Percentiles rank a stretch among this genome's conserved stretches.
These are phyloP conservation scores for Ceyx cyanopectus DNA, from an alignment of 2,113 vertebrate genomes.

Conservation along the genomic window DNA sequence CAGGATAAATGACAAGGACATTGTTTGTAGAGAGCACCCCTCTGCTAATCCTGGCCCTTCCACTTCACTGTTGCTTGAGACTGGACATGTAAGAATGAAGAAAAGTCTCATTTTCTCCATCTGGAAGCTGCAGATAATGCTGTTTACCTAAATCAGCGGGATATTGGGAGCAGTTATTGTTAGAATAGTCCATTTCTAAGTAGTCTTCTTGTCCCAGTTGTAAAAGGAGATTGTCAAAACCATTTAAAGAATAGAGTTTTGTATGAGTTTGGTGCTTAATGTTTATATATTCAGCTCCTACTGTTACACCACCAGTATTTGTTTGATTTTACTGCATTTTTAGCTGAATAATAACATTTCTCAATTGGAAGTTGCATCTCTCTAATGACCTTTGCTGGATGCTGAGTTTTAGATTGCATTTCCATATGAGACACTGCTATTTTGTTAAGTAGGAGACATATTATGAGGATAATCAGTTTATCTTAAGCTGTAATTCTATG, in stretches of 20 bases:
- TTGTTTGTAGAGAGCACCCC: background rate
- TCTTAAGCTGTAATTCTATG: conserved; percentile 62
- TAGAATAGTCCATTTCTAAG: background rate
- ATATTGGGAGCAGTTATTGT: background rate
- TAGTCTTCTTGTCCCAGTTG: background rate
- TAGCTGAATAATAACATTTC: background rate
- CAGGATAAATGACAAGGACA: background rate
- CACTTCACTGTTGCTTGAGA: background rate
- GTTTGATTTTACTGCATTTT: conserved; percentile 1
- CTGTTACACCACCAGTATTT: background rate
- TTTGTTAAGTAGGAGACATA: conserved; percentile 55
- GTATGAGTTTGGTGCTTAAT: background rate
- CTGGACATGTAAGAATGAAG: background rate
- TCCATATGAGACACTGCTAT: conserved; percentile 57
- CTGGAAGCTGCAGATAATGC: background rate
- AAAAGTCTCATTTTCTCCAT: background rate
- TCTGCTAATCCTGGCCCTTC: background rate
- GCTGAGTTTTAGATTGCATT: conserved; percentile 51
- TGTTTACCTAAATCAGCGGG: background rate
- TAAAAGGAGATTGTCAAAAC: background rate
- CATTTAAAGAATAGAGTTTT: background rate
- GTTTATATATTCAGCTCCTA: background rate
- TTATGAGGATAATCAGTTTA: conserved; percentile 63
- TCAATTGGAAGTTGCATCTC: background rate
- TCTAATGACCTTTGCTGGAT: conserved; percentile 16